Conservation (phyloP, 2,888 invertebrate species). For the Tachina grossa region DNA sequence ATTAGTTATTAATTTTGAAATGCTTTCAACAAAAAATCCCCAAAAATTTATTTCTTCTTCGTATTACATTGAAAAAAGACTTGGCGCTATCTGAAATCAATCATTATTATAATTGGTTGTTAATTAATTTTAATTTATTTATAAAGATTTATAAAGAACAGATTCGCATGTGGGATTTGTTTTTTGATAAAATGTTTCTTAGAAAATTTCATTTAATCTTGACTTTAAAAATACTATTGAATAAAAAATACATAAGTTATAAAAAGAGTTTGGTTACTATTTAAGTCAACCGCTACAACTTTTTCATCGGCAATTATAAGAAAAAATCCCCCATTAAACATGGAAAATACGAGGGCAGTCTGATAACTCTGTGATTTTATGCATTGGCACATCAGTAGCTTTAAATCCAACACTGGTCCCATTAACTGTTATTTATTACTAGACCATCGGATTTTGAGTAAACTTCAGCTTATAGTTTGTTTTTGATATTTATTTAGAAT, state of each 20-base stretch:
- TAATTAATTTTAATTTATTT: constrained; percentile 22
- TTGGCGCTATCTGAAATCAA: constrained; percentile 10
- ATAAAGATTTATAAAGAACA: neutral
- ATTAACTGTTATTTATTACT: too few species aligned
- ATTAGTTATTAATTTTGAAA: too few species aligned
- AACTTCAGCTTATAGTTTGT: too few species aligned
- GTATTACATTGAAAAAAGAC: neutral
- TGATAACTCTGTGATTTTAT: too few species aligned
- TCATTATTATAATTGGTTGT: constrained; percentile 16
- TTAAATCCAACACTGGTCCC: too few species aligned
- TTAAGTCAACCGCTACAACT: neutral
- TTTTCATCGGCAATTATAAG: neutral
- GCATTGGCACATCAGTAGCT: too few species aligned
- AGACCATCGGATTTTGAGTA: too few species aligned
- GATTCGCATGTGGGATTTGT: neutral
- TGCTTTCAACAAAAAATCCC: neutral
- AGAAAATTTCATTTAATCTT: constrained; percentile 26
- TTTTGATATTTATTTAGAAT: too few species aligned
- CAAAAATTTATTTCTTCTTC: neutral
- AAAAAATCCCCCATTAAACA: constrained; percentile 41
- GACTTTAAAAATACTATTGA: neutral
- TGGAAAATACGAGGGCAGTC: constrained; percentile 4
- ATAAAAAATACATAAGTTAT: neutral
- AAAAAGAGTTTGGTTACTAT: constrained; percentile 10
- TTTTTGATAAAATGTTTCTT: constrained; percentile 33